These are phyloP conservation scores for Anarhynchus alexandrinus DNA, from an alignment of 2,113 vertebrate species.

Conservation along the genomic window DNA sequence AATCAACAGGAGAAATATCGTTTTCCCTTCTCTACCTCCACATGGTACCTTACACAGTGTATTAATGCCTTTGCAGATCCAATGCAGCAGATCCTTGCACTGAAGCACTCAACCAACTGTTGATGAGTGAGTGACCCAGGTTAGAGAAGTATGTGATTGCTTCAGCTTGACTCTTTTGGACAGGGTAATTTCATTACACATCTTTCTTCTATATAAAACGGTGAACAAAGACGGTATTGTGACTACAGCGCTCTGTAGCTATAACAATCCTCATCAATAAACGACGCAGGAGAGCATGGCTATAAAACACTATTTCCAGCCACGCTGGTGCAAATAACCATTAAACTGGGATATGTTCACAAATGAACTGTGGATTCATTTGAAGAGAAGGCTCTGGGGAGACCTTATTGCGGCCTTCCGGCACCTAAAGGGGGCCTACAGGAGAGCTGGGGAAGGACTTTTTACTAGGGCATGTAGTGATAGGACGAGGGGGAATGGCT, in stretches of 20 bases:
- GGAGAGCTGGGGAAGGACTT: too few species aligned
- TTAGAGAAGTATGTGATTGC: not conserved
- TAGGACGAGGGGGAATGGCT: too few species aligned
- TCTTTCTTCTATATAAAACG: not conserved
- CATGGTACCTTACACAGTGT: not conserved
- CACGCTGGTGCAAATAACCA: not conserved
- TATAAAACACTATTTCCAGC: not conserved
- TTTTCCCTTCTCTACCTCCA: not conserved
- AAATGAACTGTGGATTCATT: slow-evolving; percentile 42
- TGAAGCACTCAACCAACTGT: not conserved
- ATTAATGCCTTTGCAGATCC: not conserved
- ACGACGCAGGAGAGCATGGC: not conserved
- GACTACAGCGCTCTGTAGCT: not conserved
- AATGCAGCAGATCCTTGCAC: not conserved
- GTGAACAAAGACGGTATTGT: not conserved
- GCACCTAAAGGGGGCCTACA: too few species aligned
- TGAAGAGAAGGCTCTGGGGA: too few species aligned
- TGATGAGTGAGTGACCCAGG: not conserved
- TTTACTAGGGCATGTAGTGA: too few species aligned
- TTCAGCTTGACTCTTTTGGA: not conserved
- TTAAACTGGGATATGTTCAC: not conserved
- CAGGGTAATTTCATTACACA: not conserved
- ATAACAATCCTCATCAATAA: not conserved
- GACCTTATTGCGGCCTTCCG: too few species aligned
- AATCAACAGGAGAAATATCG: not conserved